A percentile compares a stretch with the other conserved stretches of the same genome.
Evolutionary conservation across 2,113 vertebrate genomes (phyloP).

Genomic region (Varanus komodoensis): DNA sequence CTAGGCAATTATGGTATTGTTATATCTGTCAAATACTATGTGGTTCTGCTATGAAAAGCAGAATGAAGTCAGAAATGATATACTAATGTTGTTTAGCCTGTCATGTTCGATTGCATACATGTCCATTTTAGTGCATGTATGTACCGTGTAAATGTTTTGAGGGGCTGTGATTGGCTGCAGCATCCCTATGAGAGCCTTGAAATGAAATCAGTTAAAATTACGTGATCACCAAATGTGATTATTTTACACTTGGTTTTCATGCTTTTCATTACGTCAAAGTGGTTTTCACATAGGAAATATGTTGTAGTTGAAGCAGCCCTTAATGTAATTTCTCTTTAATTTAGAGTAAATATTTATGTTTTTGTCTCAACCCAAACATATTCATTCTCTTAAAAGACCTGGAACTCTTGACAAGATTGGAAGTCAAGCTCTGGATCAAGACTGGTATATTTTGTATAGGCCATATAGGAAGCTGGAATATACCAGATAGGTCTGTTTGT

Average conservation of each 20-base stretch:
- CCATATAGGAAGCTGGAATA: neutral
- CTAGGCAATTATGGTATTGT: neutral
- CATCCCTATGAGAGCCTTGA: neutral
- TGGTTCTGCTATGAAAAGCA: neutral
- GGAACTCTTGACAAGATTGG: neutral
- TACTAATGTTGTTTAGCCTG: neutral
- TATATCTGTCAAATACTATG: neutral
- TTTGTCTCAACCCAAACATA: neutral
- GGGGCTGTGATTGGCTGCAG: neutral
- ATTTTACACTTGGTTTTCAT: neutral
- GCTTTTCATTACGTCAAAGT: neutral
- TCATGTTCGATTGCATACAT: neutral
- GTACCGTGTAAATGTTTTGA: neutral
- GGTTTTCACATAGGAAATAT: neutral
- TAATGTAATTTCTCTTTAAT: neutral
- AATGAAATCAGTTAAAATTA: neutral
- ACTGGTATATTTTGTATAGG: neutral
- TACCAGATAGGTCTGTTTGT: neutral
- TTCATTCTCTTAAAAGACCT: neutral
- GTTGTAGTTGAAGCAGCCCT: neutral
- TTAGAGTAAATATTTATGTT: neutral
- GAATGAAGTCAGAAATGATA: neutral
- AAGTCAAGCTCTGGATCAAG: neutral
- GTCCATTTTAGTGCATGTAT: neutral
- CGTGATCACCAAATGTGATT: neutral